These are phyloP conservation scores for Corythoichthys haematopterus DNA, from an alignment of 2,113 vertebrate genomes.

Conservation along the genomic window DNA sequence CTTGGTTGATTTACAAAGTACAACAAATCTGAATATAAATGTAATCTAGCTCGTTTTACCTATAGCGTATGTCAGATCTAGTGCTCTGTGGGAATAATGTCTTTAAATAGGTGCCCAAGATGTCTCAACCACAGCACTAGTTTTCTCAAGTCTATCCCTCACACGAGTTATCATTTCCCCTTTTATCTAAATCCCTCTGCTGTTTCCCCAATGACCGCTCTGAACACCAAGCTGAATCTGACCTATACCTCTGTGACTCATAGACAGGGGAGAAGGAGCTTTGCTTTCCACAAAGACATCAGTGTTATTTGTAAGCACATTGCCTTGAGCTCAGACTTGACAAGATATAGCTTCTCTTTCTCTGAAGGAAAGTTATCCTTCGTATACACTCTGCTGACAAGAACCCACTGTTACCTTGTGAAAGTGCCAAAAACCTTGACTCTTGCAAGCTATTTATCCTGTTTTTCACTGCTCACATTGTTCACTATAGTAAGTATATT, in stretches of 20 bases:
- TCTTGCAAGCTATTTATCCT: background rate
- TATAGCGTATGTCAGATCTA: background rate
- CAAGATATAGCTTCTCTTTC: background rate
- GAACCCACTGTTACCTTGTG: background rate
- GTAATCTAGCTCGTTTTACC: background rate
- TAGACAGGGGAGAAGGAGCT: background rate
- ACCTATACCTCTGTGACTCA: background rate
- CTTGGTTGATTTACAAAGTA: too few species aligned
- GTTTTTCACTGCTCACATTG: background rate
- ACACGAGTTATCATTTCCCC: background rate
- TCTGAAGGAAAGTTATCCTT: slow-evolving; percentile 1
- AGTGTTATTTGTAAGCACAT: background rate
- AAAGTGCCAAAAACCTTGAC: background rate
- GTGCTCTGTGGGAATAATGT: background rate
- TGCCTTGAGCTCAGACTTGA: background rate
- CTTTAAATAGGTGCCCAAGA: background rate
- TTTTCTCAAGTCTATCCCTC: background rate
- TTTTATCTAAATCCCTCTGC: background rate
- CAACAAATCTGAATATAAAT: background rate
- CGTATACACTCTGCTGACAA: slow-evolving; percentile 1
- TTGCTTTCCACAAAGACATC: background rate
- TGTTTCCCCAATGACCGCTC: background rate
- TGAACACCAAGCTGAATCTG: background rate
- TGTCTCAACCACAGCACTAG: background rate
- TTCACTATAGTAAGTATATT: background rate